These are phyloP conservation scores for Ormyrus nitidulus DNA, from an alignment of 2,888 invertebrate genomes.

Conservation along the genomic window DNA sequence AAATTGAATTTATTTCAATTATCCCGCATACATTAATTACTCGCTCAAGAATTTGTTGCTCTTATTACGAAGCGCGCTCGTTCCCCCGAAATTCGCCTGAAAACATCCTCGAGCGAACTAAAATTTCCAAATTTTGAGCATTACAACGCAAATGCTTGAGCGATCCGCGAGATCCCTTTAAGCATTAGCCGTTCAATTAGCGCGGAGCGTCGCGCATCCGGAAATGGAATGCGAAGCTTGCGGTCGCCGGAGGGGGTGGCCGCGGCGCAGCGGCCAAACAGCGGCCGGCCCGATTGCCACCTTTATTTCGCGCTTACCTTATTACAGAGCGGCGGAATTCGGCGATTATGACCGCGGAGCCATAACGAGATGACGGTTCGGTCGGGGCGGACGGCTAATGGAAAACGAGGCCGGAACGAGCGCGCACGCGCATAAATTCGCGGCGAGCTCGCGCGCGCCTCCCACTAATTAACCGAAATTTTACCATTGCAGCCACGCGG, in stretches of 20 bases:
- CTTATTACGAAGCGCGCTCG: too few relatives aligned
- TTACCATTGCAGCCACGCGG: conserved; percentile 10
- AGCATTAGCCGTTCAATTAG: conserved; percentile 58
- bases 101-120: too few relatives aligned
- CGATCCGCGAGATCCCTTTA: not conserved
- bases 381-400: conserved; percentile 13
- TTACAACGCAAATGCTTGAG: too few relatives aligned
- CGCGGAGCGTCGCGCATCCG: conserved; percentile 23
- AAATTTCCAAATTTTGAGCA: too few relatives aligned
- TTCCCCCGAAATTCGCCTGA: too few relatives aligned
- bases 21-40: too few relatives aligned
- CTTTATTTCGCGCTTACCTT: conserved; percentile 41
- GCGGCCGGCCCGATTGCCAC: not conserved
- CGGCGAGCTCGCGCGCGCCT: too few relatives aligned
- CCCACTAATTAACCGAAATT: conserved; percentile 42
- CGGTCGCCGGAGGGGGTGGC: not conserved
- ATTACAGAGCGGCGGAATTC: conserved; percentile 12
- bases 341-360: not conserved
- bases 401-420: not conserved
- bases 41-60: too few relatives aligned
- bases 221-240: conserved; percentile 59
- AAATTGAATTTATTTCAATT: too few relatives aligned
- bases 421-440: not conserved
- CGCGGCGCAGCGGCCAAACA: too few relatives aligned
- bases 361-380: conserved; percentile 18